These are phyloP conservation scores for Rousettus leschenaultii DNA, from an alignment of 2,113 vertebrate species.

Conservation along the genomic window DNA sequence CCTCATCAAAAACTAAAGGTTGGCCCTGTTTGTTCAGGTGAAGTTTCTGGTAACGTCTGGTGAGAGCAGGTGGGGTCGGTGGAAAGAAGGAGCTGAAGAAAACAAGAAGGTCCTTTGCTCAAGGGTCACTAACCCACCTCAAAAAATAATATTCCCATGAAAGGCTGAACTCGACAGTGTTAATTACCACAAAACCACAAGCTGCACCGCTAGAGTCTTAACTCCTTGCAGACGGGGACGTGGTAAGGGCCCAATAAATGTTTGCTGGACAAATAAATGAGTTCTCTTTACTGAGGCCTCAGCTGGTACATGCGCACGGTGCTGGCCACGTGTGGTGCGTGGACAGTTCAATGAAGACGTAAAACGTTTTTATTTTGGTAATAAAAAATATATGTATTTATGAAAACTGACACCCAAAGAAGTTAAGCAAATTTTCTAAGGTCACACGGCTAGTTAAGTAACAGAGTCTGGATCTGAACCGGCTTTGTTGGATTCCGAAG, in stretches of 20 bases:
- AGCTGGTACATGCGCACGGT: not conserved
- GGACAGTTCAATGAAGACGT: not conserved
- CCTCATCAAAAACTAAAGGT: slow-evolving; percentile 17
- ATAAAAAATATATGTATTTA: not conserved
- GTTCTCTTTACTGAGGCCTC: not conserved
- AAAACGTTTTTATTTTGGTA: not conserved
- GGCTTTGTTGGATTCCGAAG: not conserved
- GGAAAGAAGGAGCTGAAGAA: not conserved
- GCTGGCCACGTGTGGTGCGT: rapidly evolving
- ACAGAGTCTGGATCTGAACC: not conserved
- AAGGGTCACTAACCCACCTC: not conserved
- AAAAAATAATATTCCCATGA: not conserved
- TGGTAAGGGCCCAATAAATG: not conserved
- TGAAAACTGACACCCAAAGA: not conserved
- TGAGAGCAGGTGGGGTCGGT: not conserved
- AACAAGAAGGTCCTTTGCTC: not conserved
- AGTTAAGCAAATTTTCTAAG: not conserved
- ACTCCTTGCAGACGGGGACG: not conserved
- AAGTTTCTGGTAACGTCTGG: slow-evolving; percentile 35
- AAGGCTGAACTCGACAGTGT: not conserved
- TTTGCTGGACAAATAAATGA: not conserved
- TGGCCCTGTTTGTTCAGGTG: slow-evolving; percentile 29
- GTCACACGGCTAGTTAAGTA: not conserved
- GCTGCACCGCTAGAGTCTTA: rapidly evolving
- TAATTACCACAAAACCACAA: not conserved